These are phyloP conservation scores for Vicugna pacos DNA, from an alignment of 2,113 vertebrate genomes.

Conservation along the genomic window DNA sequence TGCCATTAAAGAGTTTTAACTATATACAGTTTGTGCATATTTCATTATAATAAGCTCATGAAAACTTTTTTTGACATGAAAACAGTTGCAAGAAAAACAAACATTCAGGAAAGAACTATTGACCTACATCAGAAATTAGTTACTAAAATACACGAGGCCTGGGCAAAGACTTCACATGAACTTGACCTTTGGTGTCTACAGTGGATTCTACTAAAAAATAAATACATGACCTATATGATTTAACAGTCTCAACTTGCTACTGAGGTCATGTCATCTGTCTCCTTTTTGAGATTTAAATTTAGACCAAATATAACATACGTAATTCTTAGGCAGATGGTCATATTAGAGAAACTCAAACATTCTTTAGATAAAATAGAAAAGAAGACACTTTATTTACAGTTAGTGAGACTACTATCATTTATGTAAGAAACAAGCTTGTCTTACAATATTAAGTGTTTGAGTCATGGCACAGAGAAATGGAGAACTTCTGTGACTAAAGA, in stretches of 20 bases:
- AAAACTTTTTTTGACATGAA: not conserved
- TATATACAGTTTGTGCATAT: not conserved
- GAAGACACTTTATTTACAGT: not conserved
- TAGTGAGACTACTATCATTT: not conserved
- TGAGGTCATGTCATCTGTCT: not conserved
- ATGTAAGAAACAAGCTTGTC: not conserved
- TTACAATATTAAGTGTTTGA: not conserved
- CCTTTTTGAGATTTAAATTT: conserved; percentile 30
- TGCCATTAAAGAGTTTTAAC: not conserved
- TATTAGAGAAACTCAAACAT: not conserved
- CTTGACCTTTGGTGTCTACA: not conserved
- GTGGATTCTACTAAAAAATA: not conserved
- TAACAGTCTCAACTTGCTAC: not conserved
- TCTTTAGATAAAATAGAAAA: not conserved
- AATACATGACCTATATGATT: not conserved
- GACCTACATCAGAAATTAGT: not conserved
- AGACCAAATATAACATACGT: not conserved
- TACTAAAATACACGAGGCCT: not conserved
- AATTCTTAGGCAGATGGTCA: not conserved
- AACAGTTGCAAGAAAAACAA: not conserved
- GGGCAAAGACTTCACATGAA: not conserved
- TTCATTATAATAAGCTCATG: not conserved
- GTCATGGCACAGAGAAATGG: not conserved
- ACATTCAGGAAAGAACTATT: not conserved
- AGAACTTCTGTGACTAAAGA: not conserved